phyloP scores from a whole-genome alignment of 1,140 invertebrate genomes.

The Drosophila paulistorum region DNA sequence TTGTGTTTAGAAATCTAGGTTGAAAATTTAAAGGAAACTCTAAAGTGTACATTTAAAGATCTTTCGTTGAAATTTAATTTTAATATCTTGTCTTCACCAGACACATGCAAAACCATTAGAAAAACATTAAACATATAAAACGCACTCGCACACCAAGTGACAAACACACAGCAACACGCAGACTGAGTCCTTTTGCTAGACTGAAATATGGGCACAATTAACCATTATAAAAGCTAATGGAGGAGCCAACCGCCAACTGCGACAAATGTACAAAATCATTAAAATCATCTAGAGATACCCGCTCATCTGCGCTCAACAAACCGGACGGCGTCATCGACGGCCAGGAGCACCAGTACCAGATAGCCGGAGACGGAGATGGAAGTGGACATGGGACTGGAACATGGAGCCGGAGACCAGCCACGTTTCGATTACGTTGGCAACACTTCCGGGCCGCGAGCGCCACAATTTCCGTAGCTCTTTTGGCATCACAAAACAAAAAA shows the following conservation, averaged over 20 bases:
- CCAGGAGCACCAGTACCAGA: slow-evolving; percentile 28
- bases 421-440: slow-evolving; percentile 78
- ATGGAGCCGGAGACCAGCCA: slow-evolving; percentile 36
- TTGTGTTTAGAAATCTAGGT: too few relatives aligned
- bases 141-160: not conserved
- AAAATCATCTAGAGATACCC: slow-evolving; percentile 44
- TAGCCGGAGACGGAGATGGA: slow-evolving; percentile 9
- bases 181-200: not conserved
- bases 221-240: slow-evolving; percentile 54
- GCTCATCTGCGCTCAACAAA: slow-evolving; percentile 29
- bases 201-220: slow-evolving; percentile 47
- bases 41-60: too few relatives aligned
- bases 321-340: slow-evolving; percentile 57
- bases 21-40: too few relatives aligned
- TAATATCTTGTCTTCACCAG: not conserved
- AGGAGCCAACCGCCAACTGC: slow-evolving; percentile 42
- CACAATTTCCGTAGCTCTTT: slow-evolving; percentile 66
- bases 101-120: slow-evolving; percentile 6
- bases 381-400: slow-evolving; percentile 9
- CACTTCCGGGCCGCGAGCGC: slow-evolving; percentile 76
- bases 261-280: slow-evolving; percentile 67
- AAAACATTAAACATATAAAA: slow-evolving; percentile 1
- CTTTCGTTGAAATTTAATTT: not conserved
- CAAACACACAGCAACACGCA: not conserved
- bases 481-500: slow-evolving; percentile 27